Evolutionary conservation across 2,888 invertebrate genomes (phyloP).

Genomic region (Agonopterix subpropinquella): DNA sequence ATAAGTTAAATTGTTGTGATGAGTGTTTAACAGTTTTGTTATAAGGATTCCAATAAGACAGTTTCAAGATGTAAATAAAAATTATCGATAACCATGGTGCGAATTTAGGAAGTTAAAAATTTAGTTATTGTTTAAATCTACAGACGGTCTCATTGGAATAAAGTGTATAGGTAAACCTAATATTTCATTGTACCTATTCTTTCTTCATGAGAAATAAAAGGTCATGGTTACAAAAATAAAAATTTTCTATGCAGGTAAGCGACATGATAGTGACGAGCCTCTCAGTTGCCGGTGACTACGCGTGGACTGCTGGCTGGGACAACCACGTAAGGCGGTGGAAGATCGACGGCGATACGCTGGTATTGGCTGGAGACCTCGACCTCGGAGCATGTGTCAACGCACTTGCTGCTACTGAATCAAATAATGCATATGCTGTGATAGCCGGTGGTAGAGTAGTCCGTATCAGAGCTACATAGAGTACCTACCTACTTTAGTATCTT

Average conservation of each 20-base stretch:
- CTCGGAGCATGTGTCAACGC: slow-evolving; percentile 56
- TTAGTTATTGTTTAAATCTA: no score
- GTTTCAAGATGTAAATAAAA: no score
- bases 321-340: slow-evolving; percentile 66
- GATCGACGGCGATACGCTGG: slow-evolving; percentile 40
- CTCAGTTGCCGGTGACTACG: slow-evolving; percentile 46
- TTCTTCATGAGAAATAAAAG: no score
- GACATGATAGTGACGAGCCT: slow-evolving; percentile 71
- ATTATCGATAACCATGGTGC: no score
- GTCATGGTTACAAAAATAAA: not conserved
- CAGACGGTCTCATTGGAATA: no score
- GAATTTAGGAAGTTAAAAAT: no score
- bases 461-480: slow-evolving; percentile 19
- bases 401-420: slow-evolving; percentile 27
- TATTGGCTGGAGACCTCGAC: slow-evolving; percentile 47
- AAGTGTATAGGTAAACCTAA: no score
- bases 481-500: no score
- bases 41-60: no score
- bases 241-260: slow-evolving; percentile 40
- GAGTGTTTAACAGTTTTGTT: no score
- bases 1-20: no score
- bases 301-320: slow-evolving; percentile 76
- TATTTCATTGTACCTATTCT: no score
- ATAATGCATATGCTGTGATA: slow-evolving; percentile 39
- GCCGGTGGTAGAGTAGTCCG: slow-evolving; percentile 42